Conservation (phyloP, 2,113 vertebrate species). For the Cynoglossus semilaevis region DNA sequence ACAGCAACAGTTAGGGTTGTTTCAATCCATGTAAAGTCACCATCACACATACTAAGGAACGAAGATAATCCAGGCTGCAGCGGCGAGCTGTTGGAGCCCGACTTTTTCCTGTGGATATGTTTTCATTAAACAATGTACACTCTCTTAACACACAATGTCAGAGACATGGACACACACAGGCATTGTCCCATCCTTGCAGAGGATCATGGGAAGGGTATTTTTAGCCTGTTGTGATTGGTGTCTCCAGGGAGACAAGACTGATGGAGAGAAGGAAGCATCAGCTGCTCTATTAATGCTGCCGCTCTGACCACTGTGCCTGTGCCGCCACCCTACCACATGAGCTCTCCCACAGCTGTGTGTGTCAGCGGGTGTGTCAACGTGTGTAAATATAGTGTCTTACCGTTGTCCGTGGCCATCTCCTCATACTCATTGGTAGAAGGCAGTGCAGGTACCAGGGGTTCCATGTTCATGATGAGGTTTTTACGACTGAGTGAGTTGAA, state of each 20-base stretch:
- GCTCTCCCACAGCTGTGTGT: conserved; percentile 7
- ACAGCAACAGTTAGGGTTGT: too few species aligned
- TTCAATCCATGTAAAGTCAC: too few species aligned
- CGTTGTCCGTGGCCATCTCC: conserved; percentile 75
- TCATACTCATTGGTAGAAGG: conserved; percentile 86
- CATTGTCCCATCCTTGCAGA: conserved; percentile 49
- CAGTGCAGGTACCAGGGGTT: conserved; percentile 88
- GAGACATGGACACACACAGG: conserved; percentile 5
- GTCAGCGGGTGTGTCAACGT: conserved; percentile 9
- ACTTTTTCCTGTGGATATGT: too few species aligned
- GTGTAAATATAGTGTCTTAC: conserved; percentile 68
- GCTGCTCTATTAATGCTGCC: conserved; percentile 67
- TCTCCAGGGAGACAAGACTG: conserved; percentile 64
- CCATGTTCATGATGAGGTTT: conserved; percentile 97
- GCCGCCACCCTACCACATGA: conserved; percentile 11
- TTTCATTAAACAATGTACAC: conserved; percentile 7
- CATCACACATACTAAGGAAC: too few species aligned
- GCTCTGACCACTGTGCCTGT: conserved; percentile 21
- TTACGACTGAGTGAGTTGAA: conserved; percentile 91
- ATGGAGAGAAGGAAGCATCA: conserved; percentile 60
- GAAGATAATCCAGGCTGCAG: too few species aligned
- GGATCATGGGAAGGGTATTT: conserved; percentile 72
- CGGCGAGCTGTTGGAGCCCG: background rate
- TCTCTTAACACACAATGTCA: background rate
- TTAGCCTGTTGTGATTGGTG: conserved; percentile 68